Base-by-base conservation (phyloP, 2,113 vertebrate species). In the Chamaetylas fuelleborni region DNA sequence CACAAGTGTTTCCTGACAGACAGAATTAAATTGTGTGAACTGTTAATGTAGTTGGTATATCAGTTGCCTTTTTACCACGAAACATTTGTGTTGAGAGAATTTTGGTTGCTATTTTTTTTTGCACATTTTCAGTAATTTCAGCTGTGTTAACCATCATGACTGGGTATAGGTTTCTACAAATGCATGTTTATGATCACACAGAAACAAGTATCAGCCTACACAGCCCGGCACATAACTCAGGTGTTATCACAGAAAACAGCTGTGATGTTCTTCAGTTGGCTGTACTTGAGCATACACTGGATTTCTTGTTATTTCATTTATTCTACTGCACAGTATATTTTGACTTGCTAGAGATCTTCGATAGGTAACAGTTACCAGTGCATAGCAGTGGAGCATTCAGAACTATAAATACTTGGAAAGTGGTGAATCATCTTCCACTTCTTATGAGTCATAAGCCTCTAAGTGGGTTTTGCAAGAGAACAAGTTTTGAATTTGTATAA, bases 391-490 rank as follows among this genome's bases (percentile, higher is more conserved):
- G 34, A 92, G 40, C 50, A 45, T 50, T 84, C 45, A 82, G 66
- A 77, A 31, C 70, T 93, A 92, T 78, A 95, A 95, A 95, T 95
- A 92, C 81, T 87, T 89, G 66, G 62, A 91, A 91, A 80, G 23
- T 50, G 26, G n/a, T 96, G 84, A 96, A 91, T 96, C 94, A 96
- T 95, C 76, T 96, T 89, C 34, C 28, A 65, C 50, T 91, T 94
- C 47, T 76, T 87, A 36, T 95, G 87, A 96, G 40, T 96, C 95
- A 96, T 69, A 78, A 67, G 14, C 11, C 57, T 91, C 50, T 61
- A 53, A 74, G 53, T 58, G 66, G 40, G 50, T 82, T 95, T 94
- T 88, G 70, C 81, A 89, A 87, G 57, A 64, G 88, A 92, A 84
- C 6, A 43, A 78, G 33, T 62, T 86, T 64, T 24, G 43, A 36